Conservation (phyloP, 2,797 vertebrate species). For the Takifugu ocellatus region DNA sequence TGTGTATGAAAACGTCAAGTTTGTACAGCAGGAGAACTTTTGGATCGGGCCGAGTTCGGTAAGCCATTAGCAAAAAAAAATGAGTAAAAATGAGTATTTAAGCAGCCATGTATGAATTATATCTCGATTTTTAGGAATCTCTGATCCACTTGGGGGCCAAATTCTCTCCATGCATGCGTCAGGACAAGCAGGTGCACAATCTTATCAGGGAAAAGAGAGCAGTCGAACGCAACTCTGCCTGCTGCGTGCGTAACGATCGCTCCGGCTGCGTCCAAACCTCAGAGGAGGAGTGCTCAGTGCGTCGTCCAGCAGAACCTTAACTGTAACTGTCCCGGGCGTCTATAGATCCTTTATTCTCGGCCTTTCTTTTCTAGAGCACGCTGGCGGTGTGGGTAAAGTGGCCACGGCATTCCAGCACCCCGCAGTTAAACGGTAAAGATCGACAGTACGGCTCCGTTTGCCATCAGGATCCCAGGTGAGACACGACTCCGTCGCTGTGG, state of each 20-base stretch:
- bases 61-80: constrained; percentile 31
- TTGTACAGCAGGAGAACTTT: constrained; percentile 98
- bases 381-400: constrained; percentile 97
- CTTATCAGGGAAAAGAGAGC: constrained; percentile 87
- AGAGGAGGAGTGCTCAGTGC: constrained; percentile 93
- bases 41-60: constrained; percentile 98
- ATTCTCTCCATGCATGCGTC: constrained; percentile 97
- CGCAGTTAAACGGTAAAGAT: constrained; percentile 77
- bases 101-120: background rate
- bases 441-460: constrained; percentile 91
- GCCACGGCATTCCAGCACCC: constrained; percentile 86
- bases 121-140: constrained; percentile 77
- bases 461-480: constrained; percentile 94
- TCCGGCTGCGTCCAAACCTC: constrained; percentile 95
- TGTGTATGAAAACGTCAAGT: constrained; percentile 97
- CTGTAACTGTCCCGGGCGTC: no score
- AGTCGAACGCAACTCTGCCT: constrained; percentile 89
- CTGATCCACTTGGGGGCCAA: constrained; percentile 98
- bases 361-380: constrained; percentile 78
- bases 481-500: background rate
- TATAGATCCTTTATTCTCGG: background rate
- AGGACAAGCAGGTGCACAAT: constrained; percentile 91
- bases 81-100: background rate
- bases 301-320: constrained; percentile 34
- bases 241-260: constrained; percentile 95